Evolutionary conservation across 2,113 vertebrate species (phyloP).

Genomic region (Glareola pratincola): DNA sequence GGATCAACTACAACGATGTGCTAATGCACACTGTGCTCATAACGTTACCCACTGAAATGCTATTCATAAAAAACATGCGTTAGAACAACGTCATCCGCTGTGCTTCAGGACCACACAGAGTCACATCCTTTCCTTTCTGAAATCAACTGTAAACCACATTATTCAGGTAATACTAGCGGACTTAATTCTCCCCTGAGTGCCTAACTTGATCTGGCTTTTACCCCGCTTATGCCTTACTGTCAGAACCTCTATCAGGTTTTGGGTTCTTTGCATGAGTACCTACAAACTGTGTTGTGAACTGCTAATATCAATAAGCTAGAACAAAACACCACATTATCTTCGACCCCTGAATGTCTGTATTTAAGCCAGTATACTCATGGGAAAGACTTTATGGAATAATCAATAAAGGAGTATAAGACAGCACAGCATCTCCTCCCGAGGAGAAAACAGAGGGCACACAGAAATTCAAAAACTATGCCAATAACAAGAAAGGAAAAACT

Average conservation of each 20-base stretch:
- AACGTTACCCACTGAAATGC: neutral
- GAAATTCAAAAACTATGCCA: neutral
- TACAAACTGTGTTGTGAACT: neutral
- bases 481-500: conserved; percentile 1
- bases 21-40: neutral
- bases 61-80: neutral
- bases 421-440: neutral
- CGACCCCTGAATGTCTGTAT: neutral
- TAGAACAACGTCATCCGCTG: neutral
- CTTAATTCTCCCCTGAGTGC: neutral
- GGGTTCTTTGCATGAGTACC: neutral
- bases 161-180: neutral
- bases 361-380: neutral
- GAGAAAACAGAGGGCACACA: neutral
- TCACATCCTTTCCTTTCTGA: neutral
- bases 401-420: conserved; percentile 23
- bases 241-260: neutral
- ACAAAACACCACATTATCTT: conserved; percentile 3
- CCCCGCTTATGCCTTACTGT: neutral
- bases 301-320: neutral
- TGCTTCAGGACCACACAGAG: conserved; percentile 7
- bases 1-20: neutral
- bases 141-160: neutral
- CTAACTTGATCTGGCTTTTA: conserved; percentile 1
- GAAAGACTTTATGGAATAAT: conserved; percentile 22